phyloP scores from a whole-genome alignment of 2,113 vertebrate genomes.

The Trinectes maculatus region DNA sequence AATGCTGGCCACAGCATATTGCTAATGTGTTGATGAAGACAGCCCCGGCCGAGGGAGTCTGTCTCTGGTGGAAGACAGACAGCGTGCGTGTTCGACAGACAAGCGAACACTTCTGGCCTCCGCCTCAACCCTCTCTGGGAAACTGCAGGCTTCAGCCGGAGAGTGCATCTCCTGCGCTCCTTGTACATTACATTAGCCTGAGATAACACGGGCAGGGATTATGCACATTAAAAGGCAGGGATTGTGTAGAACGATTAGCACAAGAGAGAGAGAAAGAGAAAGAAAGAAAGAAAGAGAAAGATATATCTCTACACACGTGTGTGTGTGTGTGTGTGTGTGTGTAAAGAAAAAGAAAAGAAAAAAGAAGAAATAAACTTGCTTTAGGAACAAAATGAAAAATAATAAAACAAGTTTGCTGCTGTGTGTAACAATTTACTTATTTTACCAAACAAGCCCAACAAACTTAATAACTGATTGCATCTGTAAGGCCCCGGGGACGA shows the following conservation, averaged over 20 bases:
- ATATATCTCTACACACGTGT: too few relatives aligned
- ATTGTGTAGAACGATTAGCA: conserved; percentile 54
- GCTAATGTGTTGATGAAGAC: conserved; percentile 79
- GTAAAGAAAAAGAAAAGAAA: too few relatives aligned
- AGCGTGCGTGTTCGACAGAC: conserved; percentile 74
- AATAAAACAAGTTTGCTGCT: conserved; percentile 2
- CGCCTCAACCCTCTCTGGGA: conserved; percentile 78
- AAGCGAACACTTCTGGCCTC: conserved; percentile 74
- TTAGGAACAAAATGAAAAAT: background rate
- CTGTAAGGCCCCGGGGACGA: conserved; percentile 9
- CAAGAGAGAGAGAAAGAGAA: conserved; percentile 26
- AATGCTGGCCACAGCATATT: conserved; percentile 71
- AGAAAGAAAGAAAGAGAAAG: too few relatives aligned
- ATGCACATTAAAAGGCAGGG: conserved; percentile 50
- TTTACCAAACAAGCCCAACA: conserved; percentile 24
- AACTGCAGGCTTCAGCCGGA: conserved; percentile 64
- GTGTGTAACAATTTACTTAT: background rate
- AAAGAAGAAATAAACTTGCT: too few relatives aligned
- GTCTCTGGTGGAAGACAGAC: conserved; percentile 70
- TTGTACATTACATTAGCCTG: conserved; percentile 49
- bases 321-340: too few relatives aligned
- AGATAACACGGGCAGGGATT: conserved; percentile 52
- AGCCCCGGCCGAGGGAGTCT: conserved; percentile 64
- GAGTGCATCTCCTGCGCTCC: conserved; percentile 60
- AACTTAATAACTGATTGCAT: conserved; percentile 32